Evolutionary conservation across 2,113 vertebrate species (phyloP).

Genomic region (Neolamprologus brichardi): DNA sequence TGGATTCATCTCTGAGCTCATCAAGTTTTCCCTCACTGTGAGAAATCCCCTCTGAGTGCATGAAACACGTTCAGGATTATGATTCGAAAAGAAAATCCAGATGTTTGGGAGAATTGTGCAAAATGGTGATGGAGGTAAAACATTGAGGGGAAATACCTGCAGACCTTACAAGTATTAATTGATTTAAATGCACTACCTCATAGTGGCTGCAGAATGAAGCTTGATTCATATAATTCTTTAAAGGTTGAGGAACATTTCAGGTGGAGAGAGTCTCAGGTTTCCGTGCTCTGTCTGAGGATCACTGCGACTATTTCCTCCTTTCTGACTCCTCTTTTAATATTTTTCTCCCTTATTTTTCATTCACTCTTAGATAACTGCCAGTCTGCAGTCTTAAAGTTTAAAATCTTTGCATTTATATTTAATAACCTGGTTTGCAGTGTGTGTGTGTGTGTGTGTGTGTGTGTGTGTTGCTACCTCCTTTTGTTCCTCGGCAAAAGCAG

Average conservation of each 20-base stretch:
- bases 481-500: fast-evolving
- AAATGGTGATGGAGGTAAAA: background rate
- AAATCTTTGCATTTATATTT: background rate
- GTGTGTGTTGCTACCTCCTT: background rate
- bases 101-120: background rate
- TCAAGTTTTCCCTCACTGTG: background rate
- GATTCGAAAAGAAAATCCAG: background rate
- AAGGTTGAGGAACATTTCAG: background rate
- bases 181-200: background rate
- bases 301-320: background rate
- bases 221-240: background rate
- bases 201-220: background rate
- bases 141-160: background rate
- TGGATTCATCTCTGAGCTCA: background rate
- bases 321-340: background rate
- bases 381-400: background rate
- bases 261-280: background rate
- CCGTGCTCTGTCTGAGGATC: too few species aligned
- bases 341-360: background rate
- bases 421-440: background rate
- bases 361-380: background rate
- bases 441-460: background rate
- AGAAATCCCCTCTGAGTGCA: background rate
- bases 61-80: background rate
- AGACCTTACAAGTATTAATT: fast-evolving